Evolutionary conservation across 2,888 invertebrate species (phyloP).

Genomic region (Ariolimax columbianus): DNA sequence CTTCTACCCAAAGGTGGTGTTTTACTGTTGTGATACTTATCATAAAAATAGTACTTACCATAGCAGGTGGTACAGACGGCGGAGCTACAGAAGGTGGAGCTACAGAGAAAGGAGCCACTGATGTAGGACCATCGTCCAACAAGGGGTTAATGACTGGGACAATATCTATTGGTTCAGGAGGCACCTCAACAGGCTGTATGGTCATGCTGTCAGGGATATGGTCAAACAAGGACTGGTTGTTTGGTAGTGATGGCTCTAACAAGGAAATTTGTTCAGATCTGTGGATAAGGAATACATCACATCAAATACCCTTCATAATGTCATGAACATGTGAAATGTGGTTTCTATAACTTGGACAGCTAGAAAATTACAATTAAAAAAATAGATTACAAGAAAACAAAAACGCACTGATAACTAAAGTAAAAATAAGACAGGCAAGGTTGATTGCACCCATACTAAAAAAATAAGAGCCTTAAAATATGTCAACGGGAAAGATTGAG

Average conservation of each 20-base stretch:
- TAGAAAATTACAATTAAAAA: too few relatives aligned
- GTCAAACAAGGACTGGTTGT: conserved; percentile 65
- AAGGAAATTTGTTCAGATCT: conserved; percentile 57
- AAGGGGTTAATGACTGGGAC: conserved; percentile 57
- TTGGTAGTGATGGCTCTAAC: conserved; percentile 51
- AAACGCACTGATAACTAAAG: too few relatives aligned
- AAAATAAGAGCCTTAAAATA: too few relatives aligned
- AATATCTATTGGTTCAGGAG: conserved; percentile 63
- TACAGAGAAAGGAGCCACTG: conserved; percentile 73
- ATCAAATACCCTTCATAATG: neutral
- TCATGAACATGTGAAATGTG: too few relatives aligned
- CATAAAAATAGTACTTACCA: conserved; percentile 54
- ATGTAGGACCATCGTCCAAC: conserved; percentile 71
- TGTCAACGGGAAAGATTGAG: too few relatives aligned
- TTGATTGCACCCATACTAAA: too few relatives aligned
- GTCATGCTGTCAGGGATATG: conserved; percentile 63
- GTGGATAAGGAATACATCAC: neutral
- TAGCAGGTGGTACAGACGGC: conserved; percentile 63
- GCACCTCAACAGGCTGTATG: conserved; percentile 61
- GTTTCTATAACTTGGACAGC: too few relatives aligned
- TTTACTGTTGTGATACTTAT: too few relatives aligned
- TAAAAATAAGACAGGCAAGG: too few relatives aligned
- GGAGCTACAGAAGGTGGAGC: conserved; percentile 70
- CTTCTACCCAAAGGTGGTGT: too few relatives aligned
- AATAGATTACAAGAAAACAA: too few relatives aligned